Evolutionary conservation across 2,888 invertebrate genomes (phyloP), one percentile per base, ranked within the genome.

Genomic region (Harpalus rufipes): DNA sequence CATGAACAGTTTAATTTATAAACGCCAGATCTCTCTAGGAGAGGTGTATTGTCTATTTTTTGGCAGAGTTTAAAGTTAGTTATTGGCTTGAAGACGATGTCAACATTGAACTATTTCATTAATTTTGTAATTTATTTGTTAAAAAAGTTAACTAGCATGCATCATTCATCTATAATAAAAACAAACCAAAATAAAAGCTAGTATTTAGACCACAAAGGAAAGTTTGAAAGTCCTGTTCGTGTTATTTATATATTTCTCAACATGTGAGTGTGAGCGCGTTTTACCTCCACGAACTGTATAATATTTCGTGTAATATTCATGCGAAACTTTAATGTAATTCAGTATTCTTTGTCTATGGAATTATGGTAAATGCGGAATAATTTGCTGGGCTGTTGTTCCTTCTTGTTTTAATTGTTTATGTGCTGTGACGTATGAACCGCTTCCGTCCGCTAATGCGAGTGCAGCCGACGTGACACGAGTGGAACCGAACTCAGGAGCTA

Each of bases 331-430:
- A 81, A 81, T 81, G 81, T 63, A 63, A 81, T 81, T 44, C 81
- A 21, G 81, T 63, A 81, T 81, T 81, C 65, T 81, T 81, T 81
- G 81, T 81, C 81, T 81, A 81, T 12, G 63, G 51, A 65, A 81
- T 81, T 81, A 81, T 81, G 81, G 81, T 81, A 81, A 81, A 41
- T 65, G 65, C 39, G n/a, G 81, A 83, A 74, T 83, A 83, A 83
- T 83, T 72, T 83, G 39, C 72, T 21, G 58, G 59, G 39, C 16
- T 61, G 76, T 83, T 83, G 59, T 83, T 74, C 72, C 65, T 82
- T 74, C 76, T 74, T 76, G 83, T 83, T 72, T 76, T 74, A 72
- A 83, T 83, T 83, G 76, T 74, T 76, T 83, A 82, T 72, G 83
- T 76, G 41, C 83, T 76, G 74, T 83, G 83, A 83, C 74, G 83